Evolutionary conservation across 2,888 invertebrate genomes (phyloP).

Genomic region (Lydus trimaculatus): DNA sequence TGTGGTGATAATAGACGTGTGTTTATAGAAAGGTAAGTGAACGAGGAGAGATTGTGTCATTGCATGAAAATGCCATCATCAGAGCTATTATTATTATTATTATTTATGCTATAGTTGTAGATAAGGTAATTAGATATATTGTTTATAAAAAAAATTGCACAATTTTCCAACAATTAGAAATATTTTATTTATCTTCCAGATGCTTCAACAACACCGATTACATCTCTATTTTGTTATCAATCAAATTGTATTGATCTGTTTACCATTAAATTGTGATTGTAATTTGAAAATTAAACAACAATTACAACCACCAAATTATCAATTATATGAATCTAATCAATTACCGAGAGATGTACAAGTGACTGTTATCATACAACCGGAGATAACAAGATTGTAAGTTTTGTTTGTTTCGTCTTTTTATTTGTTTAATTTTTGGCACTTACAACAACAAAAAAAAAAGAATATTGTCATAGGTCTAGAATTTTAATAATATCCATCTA

Average conservation of each 20-base stretch:
- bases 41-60: conserved; percentile 7
- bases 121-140: neutral
- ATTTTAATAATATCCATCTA: neutral
- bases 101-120: neutral
- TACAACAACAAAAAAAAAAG: neutral
- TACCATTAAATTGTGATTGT: neutral
- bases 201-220: neutral
- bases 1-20: neutral
- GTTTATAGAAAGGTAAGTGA: conserved; percentile 4
- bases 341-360: conserved; percentile 4
- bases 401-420: neutral
- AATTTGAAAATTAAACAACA: neutral
- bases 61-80: conserved; percentile 5
- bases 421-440: neutral
- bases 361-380: neutral
- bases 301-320: neutral
- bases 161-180: too few relatives aligned
- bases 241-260: neutral
- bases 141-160: too few relatives aligned
- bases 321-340: neutral
- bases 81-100: neutral
- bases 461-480: neutral
- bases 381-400: neutral
- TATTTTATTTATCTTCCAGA: neutral
- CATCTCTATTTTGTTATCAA: neutral